A percentile compares a stretch with the other conserved stretches of the same genome.
These are phyloP conservation scores for Xestoiulus laeticollis DNA, from an alignment of 2,888 invertebrate genomes.

Conservation along the genomic window DNA sequence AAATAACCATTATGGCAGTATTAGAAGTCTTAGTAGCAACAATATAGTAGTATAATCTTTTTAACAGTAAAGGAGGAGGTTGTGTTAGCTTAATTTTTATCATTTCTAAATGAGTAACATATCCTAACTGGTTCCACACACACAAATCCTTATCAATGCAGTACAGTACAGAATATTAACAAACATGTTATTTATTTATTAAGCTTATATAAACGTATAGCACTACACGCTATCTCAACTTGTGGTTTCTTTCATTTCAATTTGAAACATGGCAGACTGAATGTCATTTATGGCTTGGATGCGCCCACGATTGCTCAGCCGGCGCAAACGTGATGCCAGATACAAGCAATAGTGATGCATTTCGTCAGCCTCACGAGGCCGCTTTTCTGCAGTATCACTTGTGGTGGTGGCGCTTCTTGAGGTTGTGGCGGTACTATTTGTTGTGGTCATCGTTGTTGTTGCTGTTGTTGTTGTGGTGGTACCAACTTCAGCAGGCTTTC, in stretches of 20 bases:
- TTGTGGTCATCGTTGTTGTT: background rate
- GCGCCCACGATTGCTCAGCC: background rate
- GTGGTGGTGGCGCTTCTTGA: background rate
- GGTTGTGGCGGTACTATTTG: slow-evolving; percentile 30
- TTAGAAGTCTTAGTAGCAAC: too few relatives aligned
- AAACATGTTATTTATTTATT: slow-evolving; percentile 36
- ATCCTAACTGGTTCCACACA: background rate
- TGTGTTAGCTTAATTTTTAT: too few relatives aligned
- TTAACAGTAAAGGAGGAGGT: too few relatives aligned
- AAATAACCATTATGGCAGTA: too few relatives aligned
- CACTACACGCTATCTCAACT: slow-evolving; percentile 28
- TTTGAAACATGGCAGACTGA: slow-evolving; percentile 43
- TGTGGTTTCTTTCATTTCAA: slow-evolving; percentile 34
- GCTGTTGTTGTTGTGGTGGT: background rate
- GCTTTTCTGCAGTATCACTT: background rate
- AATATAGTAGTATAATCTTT: too few relatives aligned
- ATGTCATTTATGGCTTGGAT: slow-evolving; percentile 41
- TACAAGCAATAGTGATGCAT: slow-evolving; percentile 38
- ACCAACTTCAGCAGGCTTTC: slow-evolving; percentile 2
- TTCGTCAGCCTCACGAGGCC: slow-evolving; percentile 7
- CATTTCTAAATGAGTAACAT: too few relatives aligned
- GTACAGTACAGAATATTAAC: background rate
- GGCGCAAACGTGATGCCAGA: slow-evolving; percentile 23
- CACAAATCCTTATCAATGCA: background rate
- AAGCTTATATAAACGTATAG: background rate